Conservation (phyloP, 2,888 invertebrate genomes). For the Scaptomyza tumidula region DNA sequence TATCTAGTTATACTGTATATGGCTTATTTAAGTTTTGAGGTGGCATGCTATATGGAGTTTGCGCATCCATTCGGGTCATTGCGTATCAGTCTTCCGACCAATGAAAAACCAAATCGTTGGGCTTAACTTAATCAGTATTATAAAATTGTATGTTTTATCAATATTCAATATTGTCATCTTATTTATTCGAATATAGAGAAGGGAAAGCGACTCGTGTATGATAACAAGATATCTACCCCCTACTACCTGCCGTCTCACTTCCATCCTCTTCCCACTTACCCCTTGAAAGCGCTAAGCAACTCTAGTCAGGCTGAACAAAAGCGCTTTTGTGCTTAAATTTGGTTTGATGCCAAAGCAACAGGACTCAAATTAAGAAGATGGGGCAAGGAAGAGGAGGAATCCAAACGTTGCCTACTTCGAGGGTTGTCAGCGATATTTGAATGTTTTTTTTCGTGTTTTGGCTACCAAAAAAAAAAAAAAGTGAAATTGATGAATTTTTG, state of each 20-base stretch:
- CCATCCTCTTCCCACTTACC: neutral
- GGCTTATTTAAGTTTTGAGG: conserved; percentile 17
- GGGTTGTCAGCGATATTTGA: conserved; percentile 51
- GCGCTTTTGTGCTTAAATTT: conserved; percentile 44
- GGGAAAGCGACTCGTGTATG: conserved; percentile 1
- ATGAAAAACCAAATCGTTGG: neutral
- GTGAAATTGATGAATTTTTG: conserved; percentile 62
- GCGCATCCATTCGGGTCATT: conserved; percentile 36
- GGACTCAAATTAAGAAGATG: conserved; percentile 1
- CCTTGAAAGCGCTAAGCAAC: conserved; percentile 20
- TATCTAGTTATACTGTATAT: conserved; percentile 21
- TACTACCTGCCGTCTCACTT: too few species aligned
- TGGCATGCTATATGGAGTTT: conserved; percentile 1
- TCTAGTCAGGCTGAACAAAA: conserved; percentile 45
- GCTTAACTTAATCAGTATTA: conserved; percentile 10
- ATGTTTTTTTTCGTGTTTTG: conserved; percentile 1
- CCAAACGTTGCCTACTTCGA: conserved; percentile 38
- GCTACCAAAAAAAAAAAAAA: conserved; percentile 10
- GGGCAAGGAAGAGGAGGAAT: neutral
- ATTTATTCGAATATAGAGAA: too few species aligned
- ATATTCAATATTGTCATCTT: too few species aligned
- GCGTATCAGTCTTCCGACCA: conserved; percentile 10
- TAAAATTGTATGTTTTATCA: neutral
- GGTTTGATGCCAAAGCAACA: conserved; percentile 43
- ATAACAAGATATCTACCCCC: conserved; percentile 22